phyloP scores from a whole-genome alignment of 2,888 invertebrate species.

The Byasa hedistus region DNA sequence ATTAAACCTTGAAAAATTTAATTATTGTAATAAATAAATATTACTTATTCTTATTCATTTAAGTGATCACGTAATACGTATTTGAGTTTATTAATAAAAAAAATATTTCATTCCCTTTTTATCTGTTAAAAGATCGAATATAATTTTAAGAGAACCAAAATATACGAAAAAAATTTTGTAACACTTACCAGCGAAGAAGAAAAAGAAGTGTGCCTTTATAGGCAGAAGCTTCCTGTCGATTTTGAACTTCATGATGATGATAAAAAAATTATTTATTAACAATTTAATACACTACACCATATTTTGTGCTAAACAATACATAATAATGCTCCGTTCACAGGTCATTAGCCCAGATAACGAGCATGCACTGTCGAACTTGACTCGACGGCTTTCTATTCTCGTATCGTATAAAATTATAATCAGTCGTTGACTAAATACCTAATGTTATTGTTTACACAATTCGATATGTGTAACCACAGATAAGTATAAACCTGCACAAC shows the following conservation, averaged over 20 bases:
- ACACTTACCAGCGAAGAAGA: slow-evolving; percentile 90
- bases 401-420: slow-evolving; percentile 29
- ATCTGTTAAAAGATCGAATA: too few relatives aligned
- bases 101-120: too few relatives aligned
- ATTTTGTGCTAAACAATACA: background rate
- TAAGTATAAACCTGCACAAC: background rate
- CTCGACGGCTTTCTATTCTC: slow-evolving; percentile 37
- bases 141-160: too few relatives aligned
- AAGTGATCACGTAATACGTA: too few relatives aligned
- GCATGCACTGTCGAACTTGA: slow-evolving; percentile 28
- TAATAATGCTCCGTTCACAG: slow-evolving; percentile 14
- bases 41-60: too few relatives aligned
- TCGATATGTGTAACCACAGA: background rate
- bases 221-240: slow-evolving; percentile 86
- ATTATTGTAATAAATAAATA: too few relatives aligned
- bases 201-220: slow-evolving; percentile 92
- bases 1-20: too few relatives aligned
- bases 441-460: slow-evolving; percentile 32
- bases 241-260: slow-evolving; percentile 76
- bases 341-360: slow-evolving; percentile 29
- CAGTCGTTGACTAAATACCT: slow-evolving; percentile 14
- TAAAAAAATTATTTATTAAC: slow-evolving; percentile 34
- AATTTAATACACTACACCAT: slow-evolving; percentile 13
- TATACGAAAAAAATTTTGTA: slow-evolving; percentile 1
- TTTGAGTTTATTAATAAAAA: too few relatives aligned